phyloP scores from a whole-genome alignment of 1,140 invertebrate genomes.

The Agrypnia vestita region DNA sequence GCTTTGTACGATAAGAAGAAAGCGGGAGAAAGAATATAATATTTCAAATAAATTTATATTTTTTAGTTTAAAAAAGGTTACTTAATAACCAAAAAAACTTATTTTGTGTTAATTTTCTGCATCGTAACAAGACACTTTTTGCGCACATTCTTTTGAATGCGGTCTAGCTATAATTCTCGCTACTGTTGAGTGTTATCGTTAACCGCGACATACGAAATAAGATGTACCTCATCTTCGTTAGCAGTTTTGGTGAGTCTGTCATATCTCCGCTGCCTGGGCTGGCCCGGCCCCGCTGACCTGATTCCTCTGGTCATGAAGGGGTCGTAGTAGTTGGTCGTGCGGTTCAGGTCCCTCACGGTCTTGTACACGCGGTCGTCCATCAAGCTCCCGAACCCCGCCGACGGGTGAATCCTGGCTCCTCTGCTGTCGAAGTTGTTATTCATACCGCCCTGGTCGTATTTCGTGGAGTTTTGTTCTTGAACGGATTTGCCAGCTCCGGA shows the following conservation, averaged over 20 bases:
- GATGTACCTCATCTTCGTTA: slow-evolving; percentile 51
- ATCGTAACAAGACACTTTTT: too few species aligned
- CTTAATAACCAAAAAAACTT: too few species aligned
- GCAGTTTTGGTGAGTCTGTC: slow-evolving; percentile 38
- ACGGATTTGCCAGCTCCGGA: background rate
- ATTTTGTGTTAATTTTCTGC: too few species aligned
- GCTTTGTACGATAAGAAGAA: too few species aligned
- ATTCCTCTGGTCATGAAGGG: slow-evolving; percentile 49
- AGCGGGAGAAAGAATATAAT: too few species aligned
- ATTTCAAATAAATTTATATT: too few species aligned
- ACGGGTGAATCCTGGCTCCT: slow-evolving; percentile 25
- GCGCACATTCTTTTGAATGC: too few species aligned
- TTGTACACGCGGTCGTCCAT: slow-evolving; percentile 13
- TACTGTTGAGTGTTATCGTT: background rate
- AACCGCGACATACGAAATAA: background rate
- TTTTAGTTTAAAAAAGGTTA: too few species aligned
- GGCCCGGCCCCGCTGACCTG: background rate
- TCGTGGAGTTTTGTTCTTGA: slow-evolving; percentile 48
- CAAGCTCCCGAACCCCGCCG: slow-evolving; percentile 17
- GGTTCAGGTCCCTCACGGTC: slow-evolving; percentile 43
- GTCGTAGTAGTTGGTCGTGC: slow-evolving; percentile 43
- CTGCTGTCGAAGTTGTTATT: slow-evolving; percentile 51
- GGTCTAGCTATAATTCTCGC: too few species aligned
- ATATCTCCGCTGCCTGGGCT: slow-evolving; percentile 35
- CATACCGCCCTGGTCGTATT: background rate